These are phyloP conservation scores for Rhombomys opimus DNA, from an alignment of 2,113 vertebrate genomes.

Conservation along the genomic window DNA sequence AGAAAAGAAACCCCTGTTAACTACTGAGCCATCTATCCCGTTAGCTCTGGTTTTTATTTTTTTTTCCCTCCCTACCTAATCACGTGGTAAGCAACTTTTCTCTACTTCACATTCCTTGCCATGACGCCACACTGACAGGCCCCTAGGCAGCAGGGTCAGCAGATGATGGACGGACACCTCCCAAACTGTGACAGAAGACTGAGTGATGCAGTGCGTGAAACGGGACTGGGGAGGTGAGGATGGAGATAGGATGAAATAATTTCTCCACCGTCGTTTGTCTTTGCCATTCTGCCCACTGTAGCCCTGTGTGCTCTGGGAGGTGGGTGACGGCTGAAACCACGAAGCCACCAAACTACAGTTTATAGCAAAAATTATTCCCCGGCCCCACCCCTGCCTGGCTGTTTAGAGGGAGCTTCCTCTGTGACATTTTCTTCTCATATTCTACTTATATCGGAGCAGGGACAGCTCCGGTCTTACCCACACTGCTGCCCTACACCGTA, in stretches of 20 bases:
- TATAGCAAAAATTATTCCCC: neutral
- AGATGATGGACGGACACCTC: neutral
- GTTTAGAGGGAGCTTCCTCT: neutral
- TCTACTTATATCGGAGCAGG: conserved; percentile 15
- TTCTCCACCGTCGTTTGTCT: neutral
- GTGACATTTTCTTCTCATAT: conserved; percentile 27
- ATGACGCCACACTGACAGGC: neutral
- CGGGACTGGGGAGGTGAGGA: neutral
- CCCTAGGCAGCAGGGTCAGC: neutral
- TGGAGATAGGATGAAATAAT: neutral
- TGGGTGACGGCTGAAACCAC: neutral
- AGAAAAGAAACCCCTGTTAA: neutral
- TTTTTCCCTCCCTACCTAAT: no score
- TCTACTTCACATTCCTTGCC: neutral
- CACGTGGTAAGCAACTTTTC: neutral
- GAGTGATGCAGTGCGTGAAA: neutral
- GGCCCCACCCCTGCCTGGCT: neutral
- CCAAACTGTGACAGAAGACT: neutral
- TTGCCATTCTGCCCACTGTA: neutral
- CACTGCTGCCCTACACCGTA: no score
- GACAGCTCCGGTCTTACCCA: neutral
- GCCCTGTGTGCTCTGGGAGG: neutral
- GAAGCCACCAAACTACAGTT: neutral
- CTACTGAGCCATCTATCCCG: neutral
- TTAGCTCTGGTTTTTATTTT: neutral